Evolutionary conservation across 2,888 invertebrate genomes (phyloP).

Genomic region (Diarsia dahlii): DNA sequence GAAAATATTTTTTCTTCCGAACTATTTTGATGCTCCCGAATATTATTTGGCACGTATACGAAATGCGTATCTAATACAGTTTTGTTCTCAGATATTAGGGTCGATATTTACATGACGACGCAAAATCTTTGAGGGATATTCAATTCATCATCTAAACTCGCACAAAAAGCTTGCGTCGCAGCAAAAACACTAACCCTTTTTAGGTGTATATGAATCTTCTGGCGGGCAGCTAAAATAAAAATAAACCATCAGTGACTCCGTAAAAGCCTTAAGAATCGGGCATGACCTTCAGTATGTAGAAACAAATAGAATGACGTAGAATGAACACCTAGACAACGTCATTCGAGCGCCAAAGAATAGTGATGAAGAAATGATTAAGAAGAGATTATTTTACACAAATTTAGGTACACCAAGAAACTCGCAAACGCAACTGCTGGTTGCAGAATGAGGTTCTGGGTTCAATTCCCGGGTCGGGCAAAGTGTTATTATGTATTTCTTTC

Average conservation of each 20-base stretch:
- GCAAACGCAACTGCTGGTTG: too few species aligned
- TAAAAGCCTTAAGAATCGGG: neutral
- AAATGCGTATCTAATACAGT: conserved; percentile 53
- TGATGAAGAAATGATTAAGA: neutral
- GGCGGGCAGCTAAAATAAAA: too few species aligned
- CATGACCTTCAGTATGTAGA: neutral
- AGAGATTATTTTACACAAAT: conserved; percentile 1
- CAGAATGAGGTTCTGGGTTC: too few species aligned
- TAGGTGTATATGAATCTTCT: neutral
- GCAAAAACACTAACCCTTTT: conserved; percentile 33
- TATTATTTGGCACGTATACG: conserved; percentile 38
- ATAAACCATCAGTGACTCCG: neutral
- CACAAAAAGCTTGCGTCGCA: conserved; percentile 37
- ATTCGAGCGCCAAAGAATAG: neutral
- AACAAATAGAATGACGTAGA: neutral
- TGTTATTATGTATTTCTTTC: too few species aligned
- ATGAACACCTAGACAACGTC: too few species aligned
- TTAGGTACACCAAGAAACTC: too few species aligned
- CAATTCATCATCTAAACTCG: conserved; percentile 48
- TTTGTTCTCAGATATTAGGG: conserved; percentile 54
- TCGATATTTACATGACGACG: conserved; percentile 65
- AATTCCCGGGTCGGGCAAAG: too few species aligned
- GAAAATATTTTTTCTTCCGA: conserved; percentile 29
- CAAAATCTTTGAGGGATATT: conserved; percentile 48
- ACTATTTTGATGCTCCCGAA: conserved; percentile 21